These are phyloP conservation scores for Parazoanthus swiftii DNA, from an alignment of 92 coral and sea anemone genomes.

Conservation along the genomic window DNA sequence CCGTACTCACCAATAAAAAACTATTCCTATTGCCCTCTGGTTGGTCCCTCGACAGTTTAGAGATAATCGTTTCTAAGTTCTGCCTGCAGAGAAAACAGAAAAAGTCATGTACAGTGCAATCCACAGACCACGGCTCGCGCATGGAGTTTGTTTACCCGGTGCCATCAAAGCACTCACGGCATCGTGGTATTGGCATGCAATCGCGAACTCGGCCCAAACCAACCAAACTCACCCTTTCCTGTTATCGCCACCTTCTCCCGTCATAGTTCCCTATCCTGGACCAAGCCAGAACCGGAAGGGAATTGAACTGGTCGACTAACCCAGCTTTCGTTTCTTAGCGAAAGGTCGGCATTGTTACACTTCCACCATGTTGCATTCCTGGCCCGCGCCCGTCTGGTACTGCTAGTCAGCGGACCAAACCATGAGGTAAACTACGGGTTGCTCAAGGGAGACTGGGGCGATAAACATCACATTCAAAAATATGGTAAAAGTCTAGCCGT, in stretches of 20 bases:
- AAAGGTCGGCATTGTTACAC: constrained; percentile 85
- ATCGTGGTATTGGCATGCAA: constrained; percentile 61
- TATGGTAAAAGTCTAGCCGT: background rate
- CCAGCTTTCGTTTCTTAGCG: constrained; percentile 43
- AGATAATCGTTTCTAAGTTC: constrained; percentile 94
- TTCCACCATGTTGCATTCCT: constrained; percentile 92
- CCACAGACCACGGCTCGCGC: constrained; percentile 35
- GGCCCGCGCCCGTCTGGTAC: constrained; percentile 87
- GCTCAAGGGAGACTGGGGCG: constrained; percentile 31
- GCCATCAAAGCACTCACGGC: constrained; percentile 60
- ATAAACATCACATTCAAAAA: background rate
- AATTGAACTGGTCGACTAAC: constrained; percentile 31
- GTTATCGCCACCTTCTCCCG: constrained; percentile 90
- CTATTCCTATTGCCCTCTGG: constrained; percentile 88
- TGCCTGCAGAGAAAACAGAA: constrained; percentile 69
- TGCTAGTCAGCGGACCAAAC: constrained; percentile 93
- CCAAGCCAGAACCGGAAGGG: constrained; percentile 45
- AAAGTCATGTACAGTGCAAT: constrained; percentile 29
- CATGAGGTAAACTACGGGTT: constrained; percentile 48
- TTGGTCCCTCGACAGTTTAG: constrained; percentile 95
- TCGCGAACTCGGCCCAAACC: constrained; percentile 46
- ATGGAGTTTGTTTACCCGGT: constrained; percentile 54
- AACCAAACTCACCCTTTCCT: constrained; percentile 81
- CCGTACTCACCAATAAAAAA: constrained; percentile 85
- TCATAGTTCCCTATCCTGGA: constrained; percentile 55